Base-by-base conservation (phyloP, 2,113 vertebrate genomes). In the Sceloporus tristichus region DNA sequence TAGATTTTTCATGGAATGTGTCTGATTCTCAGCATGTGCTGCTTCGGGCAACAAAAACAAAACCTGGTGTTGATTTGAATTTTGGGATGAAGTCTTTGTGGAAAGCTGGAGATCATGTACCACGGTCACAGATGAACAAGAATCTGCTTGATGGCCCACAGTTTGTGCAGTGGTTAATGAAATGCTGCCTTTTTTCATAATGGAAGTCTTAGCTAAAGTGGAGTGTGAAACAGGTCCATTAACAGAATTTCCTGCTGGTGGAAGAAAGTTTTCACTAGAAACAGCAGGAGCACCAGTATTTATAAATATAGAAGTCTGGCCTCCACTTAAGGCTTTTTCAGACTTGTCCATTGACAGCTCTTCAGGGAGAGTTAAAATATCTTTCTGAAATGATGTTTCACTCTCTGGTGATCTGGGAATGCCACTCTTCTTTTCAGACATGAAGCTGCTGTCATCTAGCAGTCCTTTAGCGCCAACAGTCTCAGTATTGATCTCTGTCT, bases 151-250 rank as follows among this genome's bases (percentile, higher is more conserved):
- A 95, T 97, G 97, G 95, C 96, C 97, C 93, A 93, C 94, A 93
- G 97, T 94, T 93, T 98, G 97, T 97, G 97, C 98, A 97, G 96
- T 96, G 96, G 97, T 96, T 97, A 98, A 95, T 84, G 97, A 97
- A 97, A 97, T 92, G 85, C 95, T 94, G 97, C 97, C 96, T 97
- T 98, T 98, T 97, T 96, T 98, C 97, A 97, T 97, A 97, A 87
- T 98, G 96, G 96, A 97, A 97, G 97, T 97, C 96, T 98, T 98
- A 95, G 98, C 96, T 97, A 97, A 97, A 97, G 96, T 96, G 97
- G 97, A 97, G 98, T 98, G 98, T 98, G 98, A 98, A 98, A 97
- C 98, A 98, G 98, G 97, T 98, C 98, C 98, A 98, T 99, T 99
- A 98, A 98, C 97, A 98, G 97, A 96, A 97, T 98, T 97, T 98